Base-by-base conservation (phyloP, 37 sponge, comb jelly and placozoan genomes). In the Aphrocallistes beatrix region DNA sequence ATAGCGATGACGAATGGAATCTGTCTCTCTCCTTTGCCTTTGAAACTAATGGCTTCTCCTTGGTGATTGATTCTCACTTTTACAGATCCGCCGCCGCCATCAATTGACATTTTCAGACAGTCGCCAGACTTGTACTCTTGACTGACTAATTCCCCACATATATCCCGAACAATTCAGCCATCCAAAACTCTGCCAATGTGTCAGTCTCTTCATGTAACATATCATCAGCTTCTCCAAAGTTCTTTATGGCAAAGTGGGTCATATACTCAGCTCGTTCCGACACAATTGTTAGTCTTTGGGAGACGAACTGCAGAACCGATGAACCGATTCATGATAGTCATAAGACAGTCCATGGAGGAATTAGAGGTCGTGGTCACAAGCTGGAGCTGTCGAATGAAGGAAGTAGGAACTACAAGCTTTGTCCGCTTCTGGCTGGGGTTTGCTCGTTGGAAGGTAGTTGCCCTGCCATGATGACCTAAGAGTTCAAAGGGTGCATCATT, bases 81-180 rank as follows among this genome's bases (percentile, higher is more conserved):
- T 28, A 60, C 75, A 60, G 75, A 28, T 28, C 75, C 75, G 3
- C 75, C 75, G 21, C 75, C 75, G 34, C 75, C 75, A 60, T 60
- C 75, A 13, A 60, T 60, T 1, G 75, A 21, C 34, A 60, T 60
- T 30, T 60, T 60, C 75, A 60, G 75, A 60, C 75, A 60, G 75
- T 60, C 75, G 75, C 75, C 75, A 60, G 8, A 25, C 75, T 28
- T 60, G 45, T 42, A 42, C 28, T 60, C 75, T 30, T 60, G 75
- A 60, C 75, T 60, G 75, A 60, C 75, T 60, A 60, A 60, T 60
- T 60, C 75, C 75, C 8, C 8, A 60, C 75, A 21, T 60, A 60
- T 60, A 32, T 60, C 75, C 75, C 75, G 75, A 1, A 28, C 32
- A 60, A 60, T 60, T 60, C 75, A 60, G 25, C 25, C 21, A 60